Evolutionary conservation across 2,797 vertebrate species (phyloP).

Genomic region (Diplodus puntazzo): DNA sequence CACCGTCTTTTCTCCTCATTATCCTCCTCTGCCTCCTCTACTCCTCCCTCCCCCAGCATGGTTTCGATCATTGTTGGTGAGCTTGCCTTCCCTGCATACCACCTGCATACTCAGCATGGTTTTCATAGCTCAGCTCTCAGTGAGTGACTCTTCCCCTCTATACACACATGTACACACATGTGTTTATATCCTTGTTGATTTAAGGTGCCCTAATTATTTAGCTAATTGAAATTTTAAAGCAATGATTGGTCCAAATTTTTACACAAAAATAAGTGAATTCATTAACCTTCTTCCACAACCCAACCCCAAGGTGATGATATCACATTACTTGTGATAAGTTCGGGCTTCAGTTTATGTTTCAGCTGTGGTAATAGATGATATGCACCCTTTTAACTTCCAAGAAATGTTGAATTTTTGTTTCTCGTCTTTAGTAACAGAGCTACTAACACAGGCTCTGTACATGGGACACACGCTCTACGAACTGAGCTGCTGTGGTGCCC

Average conservation of each 20-base stretch:
- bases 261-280: background rate
- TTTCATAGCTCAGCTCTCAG: conserved; percentile 53
- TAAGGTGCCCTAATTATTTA: background rate
- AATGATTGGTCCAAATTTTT: background rate
- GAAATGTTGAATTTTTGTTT: too few species aligned
- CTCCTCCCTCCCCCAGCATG: background rate
- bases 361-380: too few species aligned
- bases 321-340: background rate
- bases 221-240: background rate
- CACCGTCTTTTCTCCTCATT: conserved; percentile 33
- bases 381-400: too few species aligned
- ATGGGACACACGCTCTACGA: too few species aligned
- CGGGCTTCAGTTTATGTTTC: too few species aligned
- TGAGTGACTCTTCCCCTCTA: background rate
- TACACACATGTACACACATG: conserved; percentile 5
- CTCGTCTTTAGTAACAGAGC: too few species aligned
- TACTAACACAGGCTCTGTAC: too few species aligned
- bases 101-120: conserved; percentile 55
- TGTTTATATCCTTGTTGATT: background rate
- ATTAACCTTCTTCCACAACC: background rate
- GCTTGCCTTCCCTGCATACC: conserved; percentile 26
- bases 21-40: conserved; percentile 30
- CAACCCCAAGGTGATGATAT: background rate
- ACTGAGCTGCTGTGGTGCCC: too few species aligned
- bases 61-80: conserved; percentile 36